Evolutionary conservation across 2,113 vertebrate genomes (phyloP).

Genomic region (Hypocryptadius cinnamomeus): DNA sequence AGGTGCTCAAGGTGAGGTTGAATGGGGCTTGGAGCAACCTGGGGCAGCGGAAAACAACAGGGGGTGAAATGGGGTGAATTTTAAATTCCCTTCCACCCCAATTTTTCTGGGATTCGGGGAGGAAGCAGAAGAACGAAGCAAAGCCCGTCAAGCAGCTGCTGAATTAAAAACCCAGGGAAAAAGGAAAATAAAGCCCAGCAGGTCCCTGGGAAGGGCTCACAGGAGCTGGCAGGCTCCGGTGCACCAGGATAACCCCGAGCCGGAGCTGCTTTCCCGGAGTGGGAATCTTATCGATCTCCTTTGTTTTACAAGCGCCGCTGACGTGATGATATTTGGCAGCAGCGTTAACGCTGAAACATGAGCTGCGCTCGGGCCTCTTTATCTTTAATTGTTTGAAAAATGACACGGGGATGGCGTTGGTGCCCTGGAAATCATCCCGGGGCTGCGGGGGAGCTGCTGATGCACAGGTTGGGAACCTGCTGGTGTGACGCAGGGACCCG

Average conservation of each 20-base stretch:
- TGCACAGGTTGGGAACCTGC: neutral
- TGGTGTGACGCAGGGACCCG: accelerated
- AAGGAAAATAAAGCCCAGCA: neutral
- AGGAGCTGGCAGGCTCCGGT: neutral
- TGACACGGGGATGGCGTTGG: neutral
- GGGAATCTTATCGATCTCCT: neutral
- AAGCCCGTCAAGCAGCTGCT: accelerated
- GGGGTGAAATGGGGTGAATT: neutral
- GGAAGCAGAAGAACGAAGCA: neutral
- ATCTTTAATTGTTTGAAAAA: conserved; percentile 35
- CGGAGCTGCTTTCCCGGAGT: neutral
- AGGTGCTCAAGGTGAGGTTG: neutral
- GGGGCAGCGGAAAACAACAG: neutral
- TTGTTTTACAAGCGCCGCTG: neutral
- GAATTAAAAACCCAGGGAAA: neutral
- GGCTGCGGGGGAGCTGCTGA: neutral
- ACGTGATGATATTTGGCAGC: conserved; percentile 44
- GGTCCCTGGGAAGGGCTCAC: neutral
- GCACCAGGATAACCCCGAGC: neutral
- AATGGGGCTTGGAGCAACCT: neutral
- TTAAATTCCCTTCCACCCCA: neutral
- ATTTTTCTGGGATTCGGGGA: neutral
- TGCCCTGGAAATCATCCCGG: neutral
- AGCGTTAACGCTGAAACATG: conserved; percentile 32
- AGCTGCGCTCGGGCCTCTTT: neutral